Evolutionary conservation across 2,113 vertebrate species (phyloP).

Genomic region (Triplophysa tibetana): DNA sequence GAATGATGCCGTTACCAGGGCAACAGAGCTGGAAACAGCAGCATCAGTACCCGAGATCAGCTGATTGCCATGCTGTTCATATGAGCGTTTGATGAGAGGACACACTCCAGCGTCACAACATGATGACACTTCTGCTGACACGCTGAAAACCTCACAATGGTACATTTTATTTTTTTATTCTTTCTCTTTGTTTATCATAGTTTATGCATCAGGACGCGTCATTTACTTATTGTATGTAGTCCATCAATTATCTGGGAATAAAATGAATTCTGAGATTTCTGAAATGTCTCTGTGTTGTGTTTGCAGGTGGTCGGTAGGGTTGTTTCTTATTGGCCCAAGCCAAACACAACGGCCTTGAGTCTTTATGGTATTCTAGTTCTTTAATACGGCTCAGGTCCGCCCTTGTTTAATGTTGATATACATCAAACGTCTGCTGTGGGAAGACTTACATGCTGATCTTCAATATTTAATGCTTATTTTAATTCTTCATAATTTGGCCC

Average conservation of each 20-base stretch:
- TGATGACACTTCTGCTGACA: slow-evolving; percentile 15
- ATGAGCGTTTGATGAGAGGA: slow-evolving; percentile 18
- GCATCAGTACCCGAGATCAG: slow-evolving; percentile 46
- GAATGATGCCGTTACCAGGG: slow-evolving; percentile 46
- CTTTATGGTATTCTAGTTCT: no score
- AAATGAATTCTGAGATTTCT: neutral
- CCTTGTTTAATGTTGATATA: no score
- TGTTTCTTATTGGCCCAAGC: no score
- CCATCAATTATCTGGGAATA: neutral
- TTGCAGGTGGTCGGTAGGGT: no score
- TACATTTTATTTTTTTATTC: neutral
- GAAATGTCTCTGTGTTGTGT: no score
- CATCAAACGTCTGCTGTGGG: no score
- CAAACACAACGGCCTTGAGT: no score
- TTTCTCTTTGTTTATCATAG: neutral
- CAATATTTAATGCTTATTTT: no score
- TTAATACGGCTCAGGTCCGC: no score
- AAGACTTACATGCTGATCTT: neutral
- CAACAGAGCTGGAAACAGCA: slow-evolving; percentile 48
- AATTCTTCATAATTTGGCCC: neutral
- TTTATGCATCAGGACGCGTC: neutral
- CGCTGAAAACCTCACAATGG: neutral
- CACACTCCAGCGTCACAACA: neutral
- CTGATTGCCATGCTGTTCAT: slow-evolving; percentile 38
- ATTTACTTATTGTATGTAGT: neutral